Percentiles rank a stretch among this genome's conserved stretches.
Evolutionary conservation across 1,140 invertebrate species (phyloP).

Genomic region (Thaumetopoea pityocampa): DNA sequence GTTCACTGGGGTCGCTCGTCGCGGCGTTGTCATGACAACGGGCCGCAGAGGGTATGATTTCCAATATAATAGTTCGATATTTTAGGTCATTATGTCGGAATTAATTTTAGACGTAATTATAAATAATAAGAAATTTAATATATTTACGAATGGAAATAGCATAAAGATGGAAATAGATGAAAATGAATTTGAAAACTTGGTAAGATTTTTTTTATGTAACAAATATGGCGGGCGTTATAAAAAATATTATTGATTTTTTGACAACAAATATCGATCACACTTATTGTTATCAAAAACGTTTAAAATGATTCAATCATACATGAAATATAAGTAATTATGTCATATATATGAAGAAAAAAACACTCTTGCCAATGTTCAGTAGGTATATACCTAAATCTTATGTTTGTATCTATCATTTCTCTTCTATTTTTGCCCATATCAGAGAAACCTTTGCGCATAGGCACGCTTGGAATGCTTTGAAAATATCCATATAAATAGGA

Average conservation of each 20-base stretch:
- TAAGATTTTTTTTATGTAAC: constrained; percentile 24
- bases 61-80: constrained; percentile 41
- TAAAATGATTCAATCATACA: too few relatives aligned
- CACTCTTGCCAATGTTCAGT: too few relatives aligned
- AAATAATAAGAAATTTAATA: constrained; percentile 19
- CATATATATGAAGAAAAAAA: too few relatives aligned
- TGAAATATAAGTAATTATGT: too few relatives aligned
- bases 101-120: constrained; percentile 26
- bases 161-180: constrained; percentile 17
- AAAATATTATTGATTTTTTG: constrained; percentile 15
- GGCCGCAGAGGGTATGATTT: constrained; percentile 58
- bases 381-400: too few relatives aligned
- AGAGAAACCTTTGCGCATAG: too few relatives aligned
- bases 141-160: constrained; percentile 17
- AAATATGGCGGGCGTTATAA: constrained; percentile 5
- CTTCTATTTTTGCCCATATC: too few relatives aligned
- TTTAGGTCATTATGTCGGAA: constrained; percentile 31
- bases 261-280: constrained; percentile 10
- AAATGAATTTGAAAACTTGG: constrained; percentile 33
- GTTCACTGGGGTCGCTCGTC: constrained; percentile 20
- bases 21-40: constrained; percentile 56
- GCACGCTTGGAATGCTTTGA: too few relatives aligned
- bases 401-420: too few relatives aligned
- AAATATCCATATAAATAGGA: too few relatives aligned
- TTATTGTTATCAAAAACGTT: neutral